phyloP scores from a whole-genome alignment of 2,797 vertebrate genomes.

The Hyperoplus lanceolatus region DNA sequence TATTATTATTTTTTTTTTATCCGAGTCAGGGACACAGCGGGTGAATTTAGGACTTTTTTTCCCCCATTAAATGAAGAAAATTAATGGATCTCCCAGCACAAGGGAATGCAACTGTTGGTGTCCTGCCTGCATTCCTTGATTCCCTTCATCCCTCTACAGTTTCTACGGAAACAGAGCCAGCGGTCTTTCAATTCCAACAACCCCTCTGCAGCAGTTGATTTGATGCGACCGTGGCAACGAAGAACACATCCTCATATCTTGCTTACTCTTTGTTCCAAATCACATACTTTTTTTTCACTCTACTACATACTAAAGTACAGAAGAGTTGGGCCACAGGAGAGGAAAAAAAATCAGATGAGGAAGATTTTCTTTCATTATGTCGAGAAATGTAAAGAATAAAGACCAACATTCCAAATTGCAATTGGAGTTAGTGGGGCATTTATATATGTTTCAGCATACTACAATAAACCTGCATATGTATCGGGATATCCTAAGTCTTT shows the following conservation, averaged over 20 bases:
- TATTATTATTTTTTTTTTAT: neutral
- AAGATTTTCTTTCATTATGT: no score
- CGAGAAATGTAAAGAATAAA: no score
- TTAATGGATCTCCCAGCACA: constrained; percentile 37
- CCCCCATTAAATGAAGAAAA: constrained; percentile 26
- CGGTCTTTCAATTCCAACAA: constrained; percentile 65
- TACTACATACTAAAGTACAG: no score
- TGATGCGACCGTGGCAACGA: constrained; percentile 22
- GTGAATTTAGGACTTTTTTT: neutral
- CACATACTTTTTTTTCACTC: no score
- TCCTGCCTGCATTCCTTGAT: constrained; percentile 58
- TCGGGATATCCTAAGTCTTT: no score
- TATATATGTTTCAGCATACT: no score
- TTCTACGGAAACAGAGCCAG: constrained; percentile 61
- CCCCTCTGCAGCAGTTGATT: constrained; percentile 29
- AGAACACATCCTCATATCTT: constrained; percentile 7
- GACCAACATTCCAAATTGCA: no score
- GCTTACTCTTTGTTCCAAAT: no score
- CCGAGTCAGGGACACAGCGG: neutral
- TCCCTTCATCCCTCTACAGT: constrained; percentile 56
- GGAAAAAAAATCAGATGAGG: no score
- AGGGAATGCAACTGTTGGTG: constrained; percentile 44
- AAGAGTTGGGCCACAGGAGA: no score
- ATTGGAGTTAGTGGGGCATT: no score
- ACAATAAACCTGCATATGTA: no score